These are phyloP conservation scores for Enteromius unitaeniatus DNA, from an alignment of 2,797 vertebrate species.

Conservation along the genomic window DNA sequence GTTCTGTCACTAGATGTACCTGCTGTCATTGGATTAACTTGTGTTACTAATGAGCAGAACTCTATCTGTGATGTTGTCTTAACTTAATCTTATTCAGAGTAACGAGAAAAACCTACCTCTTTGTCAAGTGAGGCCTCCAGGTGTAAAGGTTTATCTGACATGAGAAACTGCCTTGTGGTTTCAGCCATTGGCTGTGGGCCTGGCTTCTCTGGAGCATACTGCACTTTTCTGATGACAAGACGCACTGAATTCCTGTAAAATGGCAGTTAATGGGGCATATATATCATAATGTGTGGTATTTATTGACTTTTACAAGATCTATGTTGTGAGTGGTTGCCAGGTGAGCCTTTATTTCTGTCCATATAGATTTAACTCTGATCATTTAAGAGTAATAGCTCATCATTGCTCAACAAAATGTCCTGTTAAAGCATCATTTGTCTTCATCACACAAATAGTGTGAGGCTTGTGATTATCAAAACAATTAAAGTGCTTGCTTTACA, in stretches of 20 bases:
- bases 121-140: conserved; percentile 95
- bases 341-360: too few species aligned
- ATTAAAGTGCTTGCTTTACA: not conserved
- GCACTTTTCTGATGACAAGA: conserved; percentile 94
- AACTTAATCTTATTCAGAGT: not conserved
- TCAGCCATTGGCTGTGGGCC: conserved; percentile 94
- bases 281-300: not conserved
- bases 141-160: conserved; percentile 96
- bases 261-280: not conserved
- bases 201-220: conserved; percentile 91
- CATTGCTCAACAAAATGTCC: not conserved
- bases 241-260: conserved; percentile 90
- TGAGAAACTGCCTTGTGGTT: conserved; percentile 93
- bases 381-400: not conserved
- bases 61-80: not conserved
- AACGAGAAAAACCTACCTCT: conserved; percentile 81
- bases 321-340: not conserved
- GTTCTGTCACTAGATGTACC: conserved; percentile 51
- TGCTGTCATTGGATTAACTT: not conserved
- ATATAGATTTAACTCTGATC: not conserved
- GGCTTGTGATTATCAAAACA: not conserved
- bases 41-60: not conserved
- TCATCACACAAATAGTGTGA: not conserved
- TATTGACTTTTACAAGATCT: not conserved
- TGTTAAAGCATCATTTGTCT: not conserved